Base-by-base conservation (phyloP, 2,888 invertebrate species). In the Cryptops parisi region DNA sequence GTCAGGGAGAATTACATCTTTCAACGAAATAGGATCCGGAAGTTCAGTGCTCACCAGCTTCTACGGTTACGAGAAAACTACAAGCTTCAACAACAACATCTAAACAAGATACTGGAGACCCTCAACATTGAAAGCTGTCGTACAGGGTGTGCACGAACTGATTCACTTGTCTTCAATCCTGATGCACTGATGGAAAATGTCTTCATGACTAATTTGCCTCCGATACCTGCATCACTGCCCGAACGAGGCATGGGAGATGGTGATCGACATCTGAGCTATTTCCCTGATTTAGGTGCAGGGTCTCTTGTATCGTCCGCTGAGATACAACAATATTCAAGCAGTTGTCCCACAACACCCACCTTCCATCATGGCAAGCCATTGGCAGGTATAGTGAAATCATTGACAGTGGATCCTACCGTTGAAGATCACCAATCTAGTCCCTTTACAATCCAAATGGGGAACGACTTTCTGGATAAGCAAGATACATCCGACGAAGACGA, bases 1-100 rank as follows among this genome's bases (percentile, higher is more conserved):
- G 87, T 94, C 60, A 78, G 91, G 57, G 93, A 93, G 69, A 91
- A 90, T 71, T 94, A 94, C 72, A 85, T 91, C 67, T 87, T 87
- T 76, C 94, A 94, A 70, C 78, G 93, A 54, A 86, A 90, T 70
- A 84, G 90, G 70, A 89, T 94, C 59, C 77, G 91, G 47, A 93
- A 93, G 70, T 94, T 93, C 72, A 90, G 91, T 72, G 82, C 88
- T 21, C 88, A 89, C 67, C 91, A 94, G 70, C 80, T 93, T 55
- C 73, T 91, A 45, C 78, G 87, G 50, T 72, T 94, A 44, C 80
- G 91, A 26, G 91, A 93, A 68, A 88, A 90, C 9, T 93, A 89
- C 76, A 93, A 93, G 70, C 86, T 90, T 66, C 93, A 94, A 70
- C 94, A 94, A 68, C 89, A 90, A 70, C 88, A 91, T 12, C 73